phyloP scores from a whole-genome alignment of 2,888 invertebrate species.

The Tupiocoris notatus region DNA sequence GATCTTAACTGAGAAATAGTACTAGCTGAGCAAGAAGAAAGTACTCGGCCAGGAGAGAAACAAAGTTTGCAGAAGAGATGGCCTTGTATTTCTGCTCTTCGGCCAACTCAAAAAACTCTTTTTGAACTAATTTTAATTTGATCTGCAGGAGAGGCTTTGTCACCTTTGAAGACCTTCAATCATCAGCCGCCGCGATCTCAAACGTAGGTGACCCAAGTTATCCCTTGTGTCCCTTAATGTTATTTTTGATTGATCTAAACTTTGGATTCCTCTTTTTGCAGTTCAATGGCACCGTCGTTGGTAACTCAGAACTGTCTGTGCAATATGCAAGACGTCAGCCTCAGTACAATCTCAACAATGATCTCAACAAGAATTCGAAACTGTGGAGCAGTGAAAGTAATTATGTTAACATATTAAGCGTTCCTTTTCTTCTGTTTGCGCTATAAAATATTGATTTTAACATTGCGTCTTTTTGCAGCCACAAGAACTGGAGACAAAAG shows the following conservation, averaged over 20 bases:
- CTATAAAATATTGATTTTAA: constrained; percentile 60
- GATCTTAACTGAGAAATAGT: too few relatives aligned
- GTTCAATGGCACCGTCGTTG: constrained; percentile 73
- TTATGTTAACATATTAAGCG: too few relatives aligned
- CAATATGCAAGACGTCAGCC: constrained; percentile 79
- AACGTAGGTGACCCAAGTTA: constrained; percentile 55
- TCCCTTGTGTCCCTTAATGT: too few relatives aligned
- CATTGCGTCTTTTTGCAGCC: constrained; percentile 21
- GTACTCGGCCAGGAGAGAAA: neutral
- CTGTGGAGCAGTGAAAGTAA: constrained; percentile 39
- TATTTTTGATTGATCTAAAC: neutral
- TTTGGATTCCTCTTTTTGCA: constrained; percentile 49
- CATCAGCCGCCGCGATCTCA: constrained; percentile 79
- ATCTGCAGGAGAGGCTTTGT: constrained; percentile 83
- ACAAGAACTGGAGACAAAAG: constrained; percentile 24
- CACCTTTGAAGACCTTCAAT: constrained; percentile 85
- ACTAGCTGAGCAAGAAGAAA: too few relatives aligned
- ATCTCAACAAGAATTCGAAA: constrained; percentile 37
- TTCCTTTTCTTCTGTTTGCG: too few relatives aligned
- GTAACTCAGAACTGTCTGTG: constrained; percentile 73
- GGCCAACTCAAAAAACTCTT: too few relatives aligned
- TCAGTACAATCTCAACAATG: constrained; percentile 61
- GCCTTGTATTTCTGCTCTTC: constrained; percentile 20
- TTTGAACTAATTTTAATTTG: too few relatives aligned
- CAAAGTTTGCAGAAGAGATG: neutral